These are phyloP conservation scores for Spodoptera frugiperda DNA, from an alignment of 1,140 invertebrate species.

Conservation along the genomic window DNA sequence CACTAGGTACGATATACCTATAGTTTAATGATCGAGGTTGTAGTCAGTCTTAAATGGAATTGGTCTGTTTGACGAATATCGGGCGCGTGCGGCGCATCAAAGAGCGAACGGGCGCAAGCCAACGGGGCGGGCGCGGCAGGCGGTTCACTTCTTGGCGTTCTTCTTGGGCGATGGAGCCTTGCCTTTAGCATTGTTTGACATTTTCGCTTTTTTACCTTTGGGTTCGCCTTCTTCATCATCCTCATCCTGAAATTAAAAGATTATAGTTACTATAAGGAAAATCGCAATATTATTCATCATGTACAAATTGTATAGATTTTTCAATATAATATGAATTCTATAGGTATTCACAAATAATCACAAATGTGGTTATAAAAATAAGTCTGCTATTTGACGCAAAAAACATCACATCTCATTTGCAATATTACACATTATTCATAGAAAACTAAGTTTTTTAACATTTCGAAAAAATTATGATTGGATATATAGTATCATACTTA, in stretches of 20 bases:
- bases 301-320: no score
- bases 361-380: no score
- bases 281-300: neutral
- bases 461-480: no score
- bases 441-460: no score
- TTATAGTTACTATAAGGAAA: neutral
- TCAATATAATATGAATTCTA: no score
- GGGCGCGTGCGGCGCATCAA: conserved; percentile 45
- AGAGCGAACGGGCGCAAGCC: conserved; percentile 36
- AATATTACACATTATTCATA: no score
- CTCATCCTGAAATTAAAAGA: conserved; percentile 82
- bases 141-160: conserved; percentile 85
- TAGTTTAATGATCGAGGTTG: conserved; percentile 33
- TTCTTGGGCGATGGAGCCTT: conserved; percentile 85
- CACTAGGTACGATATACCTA: conserved; percentile 55
- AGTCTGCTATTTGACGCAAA: no score
- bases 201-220: conserved; percentile 89
- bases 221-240: conserved; percentile 89
- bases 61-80: conserved; percentile 42
- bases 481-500: no score
- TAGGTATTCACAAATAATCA: no score
- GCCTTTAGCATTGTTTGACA: conserved; percentile 88
- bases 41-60: conserved; percentile 66
- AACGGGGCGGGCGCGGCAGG: conserved; percentile 50
- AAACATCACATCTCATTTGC: no score